Evolutionary conservation across 1,140 invertebrate species (phyloP), one percentile per base, ranked within the genome.

Genomic region (Andrena cerasifolii): DNA sequence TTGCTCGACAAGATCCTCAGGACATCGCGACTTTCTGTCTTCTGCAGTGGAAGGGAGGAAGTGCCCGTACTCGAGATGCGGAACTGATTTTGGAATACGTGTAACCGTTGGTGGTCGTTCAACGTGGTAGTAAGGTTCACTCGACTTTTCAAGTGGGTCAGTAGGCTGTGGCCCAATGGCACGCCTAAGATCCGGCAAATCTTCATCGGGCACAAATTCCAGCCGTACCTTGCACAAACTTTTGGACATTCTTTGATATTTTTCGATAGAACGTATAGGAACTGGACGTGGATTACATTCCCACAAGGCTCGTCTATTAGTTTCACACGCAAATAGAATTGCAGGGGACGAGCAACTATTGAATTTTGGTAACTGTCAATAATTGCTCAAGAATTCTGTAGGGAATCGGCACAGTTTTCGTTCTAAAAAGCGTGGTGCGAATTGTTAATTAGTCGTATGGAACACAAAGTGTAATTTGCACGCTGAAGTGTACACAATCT

Each of bases 81-180:
- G 53, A 76, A 67, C 28, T 33, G 51, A 45, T 75, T 67, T 45
- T 40, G 3, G 33, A 16, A 33, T 40, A 40, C n/a, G 10, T 14
- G 58, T 10, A 36, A 61, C 33, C 33, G 10, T n/a, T n/a, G 16
- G 3, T n/a, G 36, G 3, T 36, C 21, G 10, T 28, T 16, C 0
- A 1, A 26, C 21, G 28, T 58, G 40, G 63, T 56, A 51, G 40
- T 47, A 75, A 67, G 63, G 43, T 72, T 58, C 43, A 45, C 12
- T 63, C 28, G 49, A 47, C 28, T 26, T 58, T 77, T 71, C 53
- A 90, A 89, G 87, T 90, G 72, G 88, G 89, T 89, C 82, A 90
- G 86, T 90, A 89, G 89, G 89, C 82, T 89, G 70, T 81, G 83
- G 74, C 77, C 85, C 86, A 40, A 80, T 77, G 87, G 79, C 78